Evolutionary conservation across 2,113 vertebrate genomes (phyloP).

Genomic region (Cisticola juncidis): DNA sequence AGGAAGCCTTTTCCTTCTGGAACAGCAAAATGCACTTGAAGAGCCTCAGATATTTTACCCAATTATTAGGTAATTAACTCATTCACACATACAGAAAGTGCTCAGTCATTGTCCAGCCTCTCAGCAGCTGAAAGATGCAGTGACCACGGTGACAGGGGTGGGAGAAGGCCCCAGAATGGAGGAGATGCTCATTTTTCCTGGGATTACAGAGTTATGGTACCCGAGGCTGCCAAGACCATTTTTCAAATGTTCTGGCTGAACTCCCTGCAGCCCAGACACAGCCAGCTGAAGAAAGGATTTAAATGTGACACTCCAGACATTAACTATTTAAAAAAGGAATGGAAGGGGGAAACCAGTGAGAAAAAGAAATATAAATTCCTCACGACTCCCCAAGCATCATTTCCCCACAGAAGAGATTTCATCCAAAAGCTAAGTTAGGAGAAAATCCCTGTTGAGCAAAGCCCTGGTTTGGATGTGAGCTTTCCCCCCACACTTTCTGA

Average conservation of each 20-base stretch:
- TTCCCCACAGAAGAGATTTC: not conserved
- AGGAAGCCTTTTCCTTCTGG: not conserved
- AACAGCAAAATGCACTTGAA: not conserved
- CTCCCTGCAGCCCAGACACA: not conserved
- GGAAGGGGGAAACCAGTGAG: conserved; percentile 7
- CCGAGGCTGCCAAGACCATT: fast-evolving
- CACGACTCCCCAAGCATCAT: not conserved
- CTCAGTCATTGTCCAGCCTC: not conserved
- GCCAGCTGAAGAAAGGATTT: not conserved
- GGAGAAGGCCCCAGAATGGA: not conserved
- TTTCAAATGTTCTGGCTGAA: not conserved
- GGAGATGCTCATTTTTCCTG: not conserved
- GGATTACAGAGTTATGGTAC: not conserved
- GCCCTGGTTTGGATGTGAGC: not conserved
- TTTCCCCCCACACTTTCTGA: not conserved
- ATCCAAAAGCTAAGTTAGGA: conserved; percentile 9
- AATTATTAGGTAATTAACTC: not conserved
- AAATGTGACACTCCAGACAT: conserved; percentile 20
- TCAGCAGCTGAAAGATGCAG: not conserved
- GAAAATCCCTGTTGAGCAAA: not conserved
- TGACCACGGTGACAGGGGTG: not conserved
- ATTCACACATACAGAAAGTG: not conserved
- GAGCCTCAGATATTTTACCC: not conserved
- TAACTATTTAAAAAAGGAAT: not conserved
- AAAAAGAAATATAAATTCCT: not conserved